Percentiles rank a stretch among this genome's conserved stretches.
Evolutionary conservation across 2,113 vertebrate species (phyloP).

Genomic region (Ammodytes dubius): DNA sequence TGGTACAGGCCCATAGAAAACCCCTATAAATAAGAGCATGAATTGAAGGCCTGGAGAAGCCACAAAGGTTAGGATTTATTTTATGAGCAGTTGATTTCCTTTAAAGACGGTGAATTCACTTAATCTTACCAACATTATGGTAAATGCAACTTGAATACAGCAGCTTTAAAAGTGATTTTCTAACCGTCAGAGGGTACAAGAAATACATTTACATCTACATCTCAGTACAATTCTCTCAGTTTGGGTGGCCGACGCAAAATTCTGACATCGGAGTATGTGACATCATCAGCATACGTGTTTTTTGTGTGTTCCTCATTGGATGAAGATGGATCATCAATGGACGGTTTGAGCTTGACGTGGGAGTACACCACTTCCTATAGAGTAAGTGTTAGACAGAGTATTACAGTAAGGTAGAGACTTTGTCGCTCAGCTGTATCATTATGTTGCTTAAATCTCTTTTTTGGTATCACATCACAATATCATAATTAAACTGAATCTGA

Average conservation of each 20-base stretch:
- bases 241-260: background rate
- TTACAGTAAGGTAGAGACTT: background rate
- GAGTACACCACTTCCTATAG: conserved; percentile 62
- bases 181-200: background rate
- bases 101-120: background rate
- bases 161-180: background rate
- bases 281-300: conserved; percentile 17
- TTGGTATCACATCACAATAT: background rate
- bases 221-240: background rate
- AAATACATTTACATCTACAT: too few species aligned
- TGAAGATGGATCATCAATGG: background rate
- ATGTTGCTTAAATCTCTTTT: background rate
- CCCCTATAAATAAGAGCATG: background rate
- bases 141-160: background rate
- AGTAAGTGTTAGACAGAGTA: background rate
- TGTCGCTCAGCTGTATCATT: background rate
- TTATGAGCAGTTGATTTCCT: background rate
- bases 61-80: background rate
- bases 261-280: conserved; percentile 55
- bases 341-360: conserved; percentile 18
- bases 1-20: background rate
- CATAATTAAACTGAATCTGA: background rate
- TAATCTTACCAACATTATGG: background rate
- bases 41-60: background rate
- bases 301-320: background rate